Conservation (phyloP, 2,113 vertebrate genomes). For the Perca schrenkii region DNA sequence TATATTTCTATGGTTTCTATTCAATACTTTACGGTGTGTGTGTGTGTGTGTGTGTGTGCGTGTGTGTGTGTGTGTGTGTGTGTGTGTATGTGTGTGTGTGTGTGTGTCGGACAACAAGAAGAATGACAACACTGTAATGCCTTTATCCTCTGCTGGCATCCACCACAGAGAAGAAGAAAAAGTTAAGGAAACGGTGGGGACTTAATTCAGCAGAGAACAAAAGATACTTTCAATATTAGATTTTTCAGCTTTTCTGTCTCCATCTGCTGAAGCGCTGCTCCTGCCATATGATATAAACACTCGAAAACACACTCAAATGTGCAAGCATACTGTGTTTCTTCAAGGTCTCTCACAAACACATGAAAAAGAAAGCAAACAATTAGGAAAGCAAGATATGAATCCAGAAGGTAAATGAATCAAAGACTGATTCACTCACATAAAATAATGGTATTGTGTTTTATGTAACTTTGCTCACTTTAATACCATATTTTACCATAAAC, state of each 20-base stretch:
- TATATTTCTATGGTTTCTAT: conserved; percentile 49
- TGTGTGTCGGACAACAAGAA: conserved; percentile 23
- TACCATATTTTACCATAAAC: conserved; percentile 28
- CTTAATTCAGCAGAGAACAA: conserved; percentile 47
- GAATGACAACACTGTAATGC: conserved; percentile 54
- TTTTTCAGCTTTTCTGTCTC: conserved; percentile 54
- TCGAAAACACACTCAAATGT: background rate
- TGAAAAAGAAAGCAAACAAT: conserved; percentile 12
- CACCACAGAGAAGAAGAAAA: conserved; percentile 20
- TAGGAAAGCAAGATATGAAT: background rate
- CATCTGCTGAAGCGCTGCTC: conserved; percentile 38
- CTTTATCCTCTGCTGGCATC: conserved; percentile 49
- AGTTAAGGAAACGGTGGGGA: conserved; percentile 26
- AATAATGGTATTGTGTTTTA: background rate
- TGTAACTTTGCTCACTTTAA: conserved; percentile 13
- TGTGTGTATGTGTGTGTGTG: background rate
- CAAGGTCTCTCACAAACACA: background rate
- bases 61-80: background rate
- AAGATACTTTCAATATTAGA: conserved; percentile 50
- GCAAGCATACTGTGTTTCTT: background rate
- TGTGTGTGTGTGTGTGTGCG: background rate
- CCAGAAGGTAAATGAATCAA: background rate
- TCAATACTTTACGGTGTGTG: conserved; percentile 11
- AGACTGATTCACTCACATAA: background rate
- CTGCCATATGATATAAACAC: conserved; percentile 16